Base-by-base conservation (phyloP, 2,797 vertebrate species). In the Chanos chanos region DNA sequence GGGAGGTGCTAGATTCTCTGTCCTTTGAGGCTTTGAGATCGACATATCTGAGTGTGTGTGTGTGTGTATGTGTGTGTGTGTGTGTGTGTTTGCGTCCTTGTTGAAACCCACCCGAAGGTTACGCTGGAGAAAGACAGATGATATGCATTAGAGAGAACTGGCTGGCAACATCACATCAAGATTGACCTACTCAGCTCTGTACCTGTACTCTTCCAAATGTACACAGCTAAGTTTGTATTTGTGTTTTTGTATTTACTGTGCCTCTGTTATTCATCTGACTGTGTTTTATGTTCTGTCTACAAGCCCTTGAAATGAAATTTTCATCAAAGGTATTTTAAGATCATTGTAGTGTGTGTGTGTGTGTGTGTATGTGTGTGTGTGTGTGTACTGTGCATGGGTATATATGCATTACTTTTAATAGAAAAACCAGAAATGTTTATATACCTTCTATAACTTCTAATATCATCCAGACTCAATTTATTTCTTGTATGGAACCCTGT, bases 161-260 rank as follows among this genome's bases (percentile, higher is more conserved):
- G 19, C 56, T 64, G 41, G 54, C 55, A 67, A 64, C 52, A 68
- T n/a, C n/a, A n/a, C n/a, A n/a, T n/a, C n/a, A n/a, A n/a, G n/a
- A n/a, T n/a, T n/a, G n/a, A n/a, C n/a, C n/a, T n/a, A 61, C 52
- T 64, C 60, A 64, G 39, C 51, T 61, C 47, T 30, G 47, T 57
- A 19, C 27, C 50, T 41, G 8, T 43, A 24, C 37, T 37, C 16
- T 7, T 40, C 22, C 41, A 41, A 48, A 19, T n/a, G n/a, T 52
- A 7, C 45, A 3, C 58, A 55, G 56, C 72, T 74, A 33, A 64
- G 72, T 7, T 10, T 31, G 1, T 9, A 31, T 27, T 8, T 5
- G 12, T 15, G 19, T 19, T 13, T n/a, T 8, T 30, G 4, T 6
- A 21, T 34, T 34, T 13, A 13, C 19, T 8, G 15, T 25, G 7